phyloP scores from a whole-genome alignment of 2,113 vertebrate genomes.

The Clarias batrachus region DNA sequence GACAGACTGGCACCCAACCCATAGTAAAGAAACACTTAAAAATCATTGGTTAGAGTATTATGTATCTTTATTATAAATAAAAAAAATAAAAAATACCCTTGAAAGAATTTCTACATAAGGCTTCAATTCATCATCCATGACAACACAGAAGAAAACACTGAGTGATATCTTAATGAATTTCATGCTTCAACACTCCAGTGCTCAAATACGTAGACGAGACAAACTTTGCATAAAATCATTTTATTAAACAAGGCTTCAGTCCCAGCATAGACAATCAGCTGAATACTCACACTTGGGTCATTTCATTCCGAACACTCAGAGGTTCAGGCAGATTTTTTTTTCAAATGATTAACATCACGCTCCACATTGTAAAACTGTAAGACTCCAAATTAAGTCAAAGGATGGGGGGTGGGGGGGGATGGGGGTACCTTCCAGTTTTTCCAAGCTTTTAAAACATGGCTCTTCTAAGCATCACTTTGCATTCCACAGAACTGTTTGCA shows the following conservation, averaged over 20 bases:
- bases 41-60: background rate
- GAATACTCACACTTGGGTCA: constrained; percentile 53
- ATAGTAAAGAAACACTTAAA: background rate
- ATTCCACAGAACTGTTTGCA: constrained; percentile 51
- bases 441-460: constrained; percentile 52
- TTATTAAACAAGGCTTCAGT: constrained; percentile 64
- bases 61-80: too few species aligned
- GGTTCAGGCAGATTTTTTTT: constrained; percentile 42
- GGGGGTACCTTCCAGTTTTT: constrained; percentile 52
- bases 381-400: constrained; percentile 45
- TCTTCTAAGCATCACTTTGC: constrained; percentile 60
- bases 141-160: background rate
- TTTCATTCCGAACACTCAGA: constrained; percentile 49
- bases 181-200: background rate
- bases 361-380: constrained; percentile 38
- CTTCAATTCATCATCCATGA: background rate
- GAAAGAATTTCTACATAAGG: background rate
- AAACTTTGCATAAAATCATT: constrained; percentile 65
- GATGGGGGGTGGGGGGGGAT: constrained; percentile 45
- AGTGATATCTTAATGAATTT: background rate
- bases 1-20: background rate
- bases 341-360: constrained; percentile 49
- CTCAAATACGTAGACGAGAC: background rate
- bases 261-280: constrained; percentile 63
- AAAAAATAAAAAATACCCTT: background rate